These are phyloP conservation scores for Dendrocincla tyrannina DNA, from an alignment of 2,797 vertebrate species.

Conservation along the genomic window DNA sequence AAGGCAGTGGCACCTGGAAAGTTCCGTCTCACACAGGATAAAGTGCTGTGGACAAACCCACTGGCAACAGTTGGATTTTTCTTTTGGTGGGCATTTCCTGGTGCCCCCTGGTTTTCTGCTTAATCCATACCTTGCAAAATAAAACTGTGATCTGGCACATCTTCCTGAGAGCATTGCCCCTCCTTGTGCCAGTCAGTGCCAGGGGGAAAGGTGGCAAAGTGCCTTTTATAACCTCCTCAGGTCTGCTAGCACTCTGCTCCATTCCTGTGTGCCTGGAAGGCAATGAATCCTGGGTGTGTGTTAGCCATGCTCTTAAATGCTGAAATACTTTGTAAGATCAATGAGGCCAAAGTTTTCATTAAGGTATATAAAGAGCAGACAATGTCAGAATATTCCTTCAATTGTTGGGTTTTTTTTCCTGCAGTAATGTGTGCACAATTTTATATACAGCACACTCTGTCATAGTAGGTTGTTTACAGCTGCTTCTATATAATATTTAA, in stretches of 20 bases:
- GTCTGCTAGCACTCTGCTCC: background rate
- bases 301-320: background rate
- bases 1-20: background rate
- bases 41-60: background rate
- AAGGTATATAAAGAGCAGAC: background rate
- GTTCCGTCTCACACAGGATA: background rate
- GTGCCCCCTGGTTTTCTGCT: background rate
- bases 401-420: fast-evolving
- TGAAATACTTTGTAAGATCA: background rate
- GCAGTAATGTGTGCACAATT: background rate
- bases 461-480: background rate
- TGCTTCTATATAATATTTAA: background rate
- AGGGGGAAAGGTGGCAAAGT: background rate
- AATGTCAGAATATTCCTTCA: background rate
- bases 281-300: background rate
- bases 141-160: background rate
- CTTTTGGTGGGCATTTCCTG: fast-evolving
- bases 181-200: background rate
- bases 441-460: background rate
- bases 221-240: background rate
- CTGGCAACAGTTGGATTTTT: fast-evolving
- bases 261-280: background rate
- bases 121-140: background rate
- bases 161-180: background rate
- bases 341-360: background rate